phyloP scores from a whole-genome alignment of 2,113 vertebrate genomes.

The Forbesichthys papilliferus region DNA sequence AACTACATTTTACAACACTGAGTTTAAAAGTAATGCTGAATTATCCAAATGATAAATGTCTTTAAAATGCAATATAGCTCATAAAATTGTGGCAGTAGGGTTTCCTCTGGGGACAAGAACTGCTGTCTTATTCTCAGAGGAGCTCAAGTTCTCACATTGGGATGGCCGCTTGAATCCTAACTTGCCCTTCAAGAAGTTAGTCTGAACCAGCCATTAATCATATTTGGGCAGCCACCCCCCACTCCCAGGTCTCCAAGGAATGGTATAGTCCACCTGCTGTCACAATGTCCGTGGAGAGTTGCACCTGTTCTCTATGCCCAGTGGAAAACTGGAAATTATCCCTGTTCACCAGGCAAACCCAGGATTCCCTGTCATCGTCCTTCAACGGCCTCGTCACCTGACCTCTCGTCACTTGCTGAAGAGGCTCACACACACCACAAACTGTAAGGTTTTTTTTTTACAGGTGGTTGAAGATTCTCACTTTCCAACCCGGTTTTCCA shows the following conservation, averaged over 20 bases:
- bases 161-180: conserved; percentile 28
- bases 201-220: conserved; percentile 48
- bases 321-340: background rate
- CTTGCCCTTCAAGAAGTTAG: conserved; percentile 45
- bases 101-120: background rate
- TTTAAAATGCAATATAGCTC: background rate
- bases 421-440: no score
- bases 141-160: background rate
- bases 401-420: no score
- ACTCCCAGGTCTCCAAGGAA: conserved; percentile 17
- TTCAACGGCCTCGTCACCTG: background rate
- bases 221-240: conserved; percentile 27
- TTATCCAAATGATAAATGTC: conserved; percentile 8
- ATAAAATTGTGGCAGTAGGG: background rate
- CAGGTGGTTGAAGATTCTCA: no score
- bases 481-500: no score
- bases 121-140: background rate
- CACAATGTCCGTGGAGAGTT: conserved; percentile 16
- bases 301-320: conserved; percentile 29
- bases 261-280: conserved; percentile 8
- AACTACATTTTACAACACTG: background rate
- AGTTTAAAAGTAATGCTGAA: background rate
- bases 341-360: conserved; percentile 13
- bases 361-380: background rate
- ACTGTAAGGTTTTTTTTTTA: no score